These are phyloP conservation scores for Meloidogyne hapla DNA, from an alignment of 1,140 invertebrate genomes.

Conservation along the genomic window DNA sequence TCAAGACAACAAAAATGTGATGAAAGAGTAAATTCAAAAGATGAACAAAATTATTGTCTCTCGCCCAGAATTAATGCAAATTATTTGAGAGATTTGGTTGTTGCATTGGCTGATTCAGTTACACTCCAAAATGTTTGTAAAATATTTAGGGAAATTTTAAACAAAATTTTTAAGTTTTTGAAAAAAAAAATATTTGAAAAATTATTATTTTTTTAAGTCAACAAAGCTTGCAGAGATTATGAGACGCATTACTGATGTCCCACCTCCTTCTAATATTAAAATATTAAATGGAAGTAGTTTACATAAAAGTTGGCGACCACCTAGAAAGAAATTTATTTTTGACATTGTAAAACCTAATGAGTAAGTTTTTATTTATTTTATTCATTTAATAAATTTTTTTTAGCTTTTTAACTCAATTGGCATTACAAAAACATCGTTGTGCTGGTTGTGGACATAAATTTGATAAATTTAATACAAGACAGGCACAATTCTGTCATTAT, in stretches of 20 bases:
- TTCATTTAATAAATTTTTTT: neutral
- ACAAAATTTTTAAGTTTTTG: neutral
- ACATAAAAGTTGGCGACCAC: constrained; percentile 38
- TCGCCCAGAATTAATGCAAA: neutral
- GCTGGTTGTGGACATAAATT: constrained; percentile 82
- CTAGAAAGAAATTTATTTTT: constrained; percentile 45
- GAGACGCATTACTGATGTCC: neutral
- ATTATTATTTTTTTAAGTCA: neutral
- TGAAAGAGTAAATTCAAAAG: neutral
- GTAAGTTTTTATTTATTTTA: constrained; percentile 26
- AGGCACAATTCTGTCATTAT: constrained; percentile 75
- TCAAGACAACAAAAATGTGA: neutral
- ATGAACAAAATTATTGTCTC: neutral
- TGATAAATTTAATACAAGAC: constrained; percentile 66
- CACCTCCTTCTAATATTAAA: neutral
- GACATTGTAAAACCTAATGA: constrained; percentile 43
- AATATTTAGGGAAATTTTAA: too few species aligned
- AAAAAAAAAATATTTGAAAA: neutral
- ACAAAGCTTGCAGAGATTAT: neutral
- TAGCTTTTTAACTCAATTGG: constrained; percentile 67
- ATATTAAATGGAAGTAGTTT: neutral
- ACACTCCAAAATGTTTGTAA: neutral
- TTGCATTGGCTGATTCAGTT: neutral
- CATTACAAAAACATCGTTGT: constrained; percentile 77
- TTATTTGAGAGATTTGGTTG: neutral